These are phyloP conservation scores for Donacobius atricapilla DNA, from an alignment of 2,113 vertebrate species.

Conservation along the genomic window DNA sequence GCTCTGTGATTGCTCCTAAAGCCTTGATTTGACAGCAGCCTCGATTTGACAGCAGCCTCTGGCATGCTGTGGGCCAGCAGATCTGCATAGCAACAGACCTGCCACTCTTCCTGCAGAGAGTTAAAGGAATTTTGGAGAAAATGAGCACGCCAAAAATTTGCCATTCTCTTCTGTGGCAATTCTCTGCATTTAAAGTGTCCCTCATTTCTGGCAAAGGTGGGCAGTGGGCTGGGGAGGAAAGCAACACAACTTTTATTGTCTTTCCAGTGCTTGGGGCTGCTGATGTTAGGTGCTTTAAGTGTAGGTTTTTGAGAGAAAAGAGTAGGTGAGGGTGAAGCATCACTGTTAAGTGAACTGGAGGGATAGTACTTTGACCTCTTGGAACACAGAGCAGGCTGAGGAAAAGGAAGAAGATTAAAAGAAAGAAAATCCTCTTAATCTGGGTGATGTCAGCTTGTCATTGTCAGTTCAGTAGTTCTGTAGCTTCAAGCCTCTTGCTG, in stretches of 20 bases:
- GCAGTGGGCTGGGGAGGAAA: not conserved
- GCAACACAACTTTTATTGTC: not conserved
- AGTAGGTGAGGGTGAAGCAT: not conserved
- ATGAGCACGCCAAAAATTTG: not conserved
- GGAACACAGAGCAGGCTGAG: not conserved
- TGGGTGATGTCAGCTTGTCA: not conserved
- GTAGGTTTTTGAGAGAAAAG: not conserved
- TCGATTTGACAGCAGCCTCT: slow-evolving; percentile 9
- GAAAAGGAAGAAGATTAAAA: not conserved
- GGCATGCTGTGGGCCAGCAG: not conserved
- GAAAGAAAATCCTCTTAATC: not conserved
- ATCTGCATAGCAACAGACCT: not conserved
- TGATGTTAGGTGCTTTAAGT: not conserved
- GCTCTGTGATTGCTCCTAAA: not conserved
- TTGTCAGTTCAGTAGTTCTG: not conserved
- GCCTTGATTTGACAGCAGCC: not conserved
- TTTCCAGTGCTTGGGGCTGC: not conserved
- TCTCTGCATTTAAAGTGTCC: not conserved
- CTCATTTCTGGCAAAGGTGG: not conserved
- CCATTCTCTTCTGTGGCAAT: not conserved
- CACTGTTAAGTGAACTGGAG: not conserved
- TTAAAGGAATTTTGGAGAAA: slow-evolving; percentile 4
- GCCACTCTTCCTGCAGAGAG: not conserved
- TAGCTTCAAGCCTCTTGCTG: not conserved
- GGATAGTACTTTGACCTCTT: not conserved